Percentiles rank a stretch among this genome's conserved stretches.
These are phyloP conservation scores for Lypha dubia DNA, from an alignment of 2,888 invertebrate species.

Conservation along the genomic window DNA sequence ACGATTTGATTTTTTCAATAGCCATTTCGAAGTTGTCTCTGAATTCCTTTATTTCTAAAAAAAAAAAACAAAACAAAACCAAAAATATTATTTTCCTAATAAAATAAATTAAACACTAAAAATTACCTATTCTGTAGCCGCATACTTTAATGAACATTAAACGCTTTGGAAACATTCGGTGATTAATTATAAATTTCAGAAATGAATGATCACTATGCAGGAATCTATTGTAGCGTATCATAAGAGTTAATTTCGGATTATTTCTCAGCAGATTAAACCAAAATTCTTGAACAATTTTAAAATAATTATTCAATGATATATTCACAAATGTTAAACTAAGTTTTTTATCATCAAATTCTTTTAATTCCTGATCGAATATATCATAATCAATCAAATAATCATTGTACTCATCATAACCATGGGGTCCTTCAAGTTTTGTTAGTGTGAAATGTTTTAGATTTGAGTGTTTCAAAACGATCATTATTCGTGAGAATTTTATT, in stretches of 20 bases:
- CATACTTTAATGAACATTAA: conserved; percentile 55
- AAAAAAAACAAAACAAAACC: conserved; percentile 2
- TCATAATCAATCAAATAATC: conserved; percentile 63
- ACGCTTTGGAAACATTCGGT: conserved; percentile 53
- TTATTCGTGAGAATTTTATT: conserved; percentile 57
- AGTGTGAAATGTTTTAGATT: conserved; percentile 44
- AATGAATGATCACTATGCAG: conserved; percentile 39
- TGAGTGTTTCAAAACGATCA: conserved; percentile 51
- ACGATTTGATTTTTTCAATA: conserved; percentile 47
- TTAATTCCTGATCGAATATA: conserved; percentile 40
- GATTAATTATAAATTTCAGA: conserved; percentile 53
- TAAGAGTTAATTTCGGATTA: conserved; percentile 49
- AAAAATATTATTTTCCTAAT: background rate
- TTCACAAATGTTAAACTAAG: conserved; percentile 47
- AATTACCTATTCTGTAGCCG: conserved; percentile 58
- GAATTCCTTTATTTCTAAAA: conserved; percentile 47
- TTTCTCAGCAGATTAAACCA: conserved; percentile 55
- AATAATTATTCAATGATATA: conserved; percentile 55
- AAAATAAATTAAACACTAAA: background rate
- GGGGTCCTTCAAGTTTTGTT: conserved; percentile 33
- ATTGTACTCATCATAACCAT: conserved; percentile 54
- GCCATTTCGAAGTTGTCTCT: conserved; percentile 53
- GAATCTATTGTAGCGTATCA: conserved; percentile 63
- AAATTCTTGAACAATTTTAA: conserved; percentile 58
- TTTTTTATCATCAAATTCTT: conserved; percentile 47